Conservation (phyloP, 2,113 vertebrate species). For the Poecile atricapillus region DNA sequence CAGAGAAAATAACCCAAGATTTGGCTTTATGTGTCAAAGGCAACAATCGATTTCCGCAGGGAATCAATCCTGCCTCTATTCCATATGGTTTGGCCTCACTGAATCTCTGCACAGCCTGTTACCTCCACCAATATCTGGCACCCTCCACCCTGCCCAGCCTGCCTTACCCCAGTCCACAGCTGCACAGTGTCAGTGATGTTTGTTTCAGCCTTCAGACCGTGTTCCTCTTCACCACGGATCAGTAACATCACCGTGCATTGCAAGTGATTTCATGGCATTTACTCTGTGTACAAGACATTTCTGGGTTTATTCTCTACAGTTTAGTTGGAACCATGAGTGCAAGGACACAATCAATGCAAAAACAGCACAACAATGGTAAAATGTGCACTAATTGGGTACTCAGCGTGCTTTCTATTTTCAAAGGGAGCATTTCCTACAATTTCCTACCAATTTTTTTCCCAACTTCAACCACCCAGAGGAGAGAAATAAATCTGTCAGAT, state of each 20-base stretch:
- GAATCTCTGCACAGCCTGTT: not conserved
- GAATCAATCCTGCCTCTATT: not conserved
- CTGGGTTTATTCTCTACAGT: not conserved
- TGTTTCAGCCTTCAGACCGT: not conserved
- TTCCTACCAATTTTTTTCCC: not conserved
- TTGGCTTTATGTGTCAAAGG: not conserved
- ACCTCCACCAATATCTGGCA: not conserved
- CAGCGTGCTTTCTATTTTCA: not conserved
- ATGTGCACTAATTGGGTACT: not conserved
- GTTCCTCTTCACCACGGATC: not conserved
- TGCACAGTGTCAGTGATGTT: not conserved
- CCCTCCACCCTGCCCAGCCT: not conserved
- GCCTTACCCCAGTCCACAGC: not conserved
- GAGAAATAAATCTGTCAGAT: not conserved
- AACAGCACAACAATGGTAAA: not conserved
- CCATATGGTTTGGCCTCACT: not conserved
- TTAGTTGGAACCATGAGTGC: not conserved
- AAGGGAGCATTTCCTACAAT: not conserved
- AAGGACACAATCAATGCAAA: not conserved
- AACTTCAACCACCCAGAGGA: not conserved
- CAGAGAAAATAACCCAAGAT: not conserved
- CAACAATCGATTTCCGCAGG: not conserved
- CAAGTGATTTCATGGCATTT: accelerated
- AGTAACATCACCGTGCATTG: not conserved
- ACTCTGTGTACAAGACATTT: not conserved